Evolutionary conservation across 2,888 invertebrate genomes (phyloP).

Genomic region (Vesta saturnalis): DNA sequence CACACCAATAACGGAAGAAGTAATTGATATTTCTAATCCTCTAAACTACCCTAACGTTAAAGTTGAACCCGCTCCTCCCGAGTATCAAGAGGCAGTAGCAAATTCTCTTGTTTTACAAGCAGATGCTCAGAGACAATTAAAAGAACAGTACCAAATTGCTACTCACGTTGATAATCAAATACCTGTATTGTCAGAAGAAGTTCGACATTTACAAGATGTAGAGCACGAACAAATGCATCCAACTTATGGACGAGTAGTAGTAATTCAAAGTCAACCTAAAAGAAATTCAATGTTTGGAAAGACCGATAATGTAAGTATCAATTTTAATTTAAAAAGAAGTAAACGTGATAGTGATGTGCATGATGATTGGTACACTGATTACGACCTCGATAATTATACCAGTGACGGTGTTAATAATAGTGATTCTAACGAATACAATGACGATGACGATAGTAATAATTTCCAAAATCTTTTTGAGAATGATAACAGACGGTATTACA

Average conservation of each 20-base stretch:
- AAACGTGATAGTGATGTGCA: neutral
- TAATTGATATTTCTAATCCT: constrained; percentile 62
- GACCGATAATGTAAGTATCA: neutral
- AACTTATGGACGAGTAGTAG: neutral
- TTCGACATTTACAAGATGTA: neutral
- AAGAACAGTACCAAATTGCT: neutral
- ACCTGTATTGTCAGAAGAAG: neutral
- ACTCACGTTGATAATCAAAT: neutral
- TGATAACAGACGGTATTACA: neutral
- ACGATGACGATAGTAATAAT: constrained; percentile 15
- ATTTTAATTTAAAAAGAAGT: neutral
- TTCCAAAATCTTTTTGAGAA: neutral
- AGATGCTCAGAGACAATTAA: neutral
- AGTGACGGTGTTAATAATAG: neutral
- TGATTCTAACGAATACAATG: constrained; percentile 11
- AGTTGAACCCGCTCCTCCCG: constrained; percentile 27
- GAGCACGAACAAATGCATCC: neutral
- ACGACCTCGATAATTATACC: neutral
- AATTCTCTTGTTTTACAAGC: neutral
- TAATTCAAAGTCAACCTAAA: neutral
- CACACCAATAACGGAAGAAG: constrained; percentile 63
- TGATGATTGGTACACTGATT: constrained; percentile 4
- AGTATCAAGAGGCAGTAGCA: neutral
- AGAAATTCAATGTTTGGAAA: neutral
- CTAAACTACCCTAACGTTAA: constrained; percentile 47